Conservation (phyloP, 2,888 invertebrate species). For the Caenorhabditis uteleia region DNA sequence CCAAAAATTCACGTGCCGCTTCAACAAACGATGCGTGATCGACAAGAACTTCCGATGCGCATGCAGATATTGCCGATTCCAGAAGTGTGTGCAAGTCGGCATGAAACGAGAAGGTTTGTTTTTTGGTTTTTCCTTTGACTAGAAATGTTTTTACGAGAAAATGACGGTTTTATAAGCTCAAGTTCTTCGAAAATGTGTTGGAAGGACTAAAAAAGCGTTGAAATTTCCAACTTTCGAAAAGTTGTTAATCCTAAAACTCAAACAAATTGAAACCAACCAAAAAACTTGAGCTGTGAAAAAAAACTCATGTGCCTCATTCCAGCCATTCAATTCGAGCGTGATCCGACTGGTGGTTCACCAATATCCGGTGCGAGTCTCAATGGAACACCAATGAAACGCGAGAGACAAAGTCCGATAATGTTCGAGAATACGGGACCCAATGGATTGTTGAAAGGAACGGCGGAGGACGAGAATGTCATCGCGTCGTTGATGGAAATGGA, state of each 20-base stretch:
- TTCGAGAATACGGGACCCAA: not conserved
- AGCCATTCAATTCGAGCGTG: conserved; percentile 69
- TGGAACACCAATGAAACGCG: conserved; percentile 55
- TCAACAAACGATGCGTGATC: conserved; percentile 69
- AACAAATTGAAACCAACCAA: too few relatives aligned
- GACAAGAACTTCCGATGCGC: conserved; percentile 70
- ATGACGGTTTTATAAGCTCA: too few relatives aligned
- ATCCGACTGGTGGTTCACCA: conserved; percentile 63
- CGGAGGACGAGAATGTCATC: conserved; percentile 48
- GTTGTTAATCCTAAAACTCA: too few relatives aligned
- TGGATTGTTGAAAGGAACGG: conserved; percentile 21
- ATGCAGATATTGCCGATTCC: conserved; percentile 67
- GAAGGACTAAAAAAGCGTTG: not conserved
- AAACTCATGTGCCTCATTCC: too few relatives aligned
- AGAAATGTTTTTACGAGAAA: too few relatives aligned
- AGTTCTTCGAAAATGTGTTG: not conserved
- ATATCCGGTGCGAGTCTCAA: conserved; percentile 16
- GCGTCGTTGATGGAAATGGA: conserved; percentile 67
- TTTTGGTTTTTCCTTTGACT: not conserved
- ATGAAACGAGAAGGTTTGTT: conserved; percentile 66
- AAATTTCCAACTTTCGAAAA: too few relatives aligned
- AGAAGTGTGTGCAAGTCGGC: conserved; percentile 67
- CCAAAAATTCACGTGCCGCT: conserved; percentile 69
- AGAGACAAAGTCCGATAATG: conserved; percentile 39
- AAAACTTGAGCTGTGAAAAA: too few relatives aligned